Base-by-base conservation (phyloP, 2,888 invertebrate genomes). In the Mylabris sibirica region DNA sequence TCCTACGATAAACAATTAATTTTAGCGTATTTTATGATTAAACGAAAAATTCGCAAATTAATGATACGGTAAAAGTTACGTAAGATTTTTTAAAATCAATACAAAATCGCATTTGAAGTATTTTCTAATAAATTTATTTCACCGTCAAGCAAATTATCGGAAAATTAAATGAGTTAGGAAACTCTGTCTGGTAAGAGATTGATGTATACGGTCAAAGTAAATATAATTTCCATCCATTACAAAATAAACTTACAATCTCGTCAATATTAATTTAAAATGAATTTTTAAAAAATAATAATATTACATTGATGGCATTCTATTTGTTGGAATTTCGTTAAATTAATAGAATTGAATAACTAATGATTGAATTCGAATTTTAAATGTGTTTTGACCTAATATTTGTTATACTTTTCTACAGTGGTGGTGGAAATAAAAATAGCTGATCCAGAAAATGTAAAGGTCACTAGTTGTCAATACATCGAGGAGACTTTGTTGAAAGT, bases 91-190 rank as follows among this genome's bases (percentile, higher is more conserved):
- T 1, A 49, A 20, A 20, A 9, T 49, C 11, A 8, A 20, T 22
- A 3, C 8, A 49, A 11, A 49, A 20, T 11, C 20, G 20, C 20
- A 8, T 49, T 20, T 20, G 11, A 49, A 20, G 11, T 49, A 49
- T 9, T 20, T 20, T 22, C 20, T 11, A 49, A 49, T 49, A 49
- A 22, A 49, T 49, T 49, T 49, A 20, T 22, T 20, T 20, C 9
- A 20, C 49, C 20, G 49, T 20, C 49, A 49, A 49, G 20, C 11
- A 11, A 49, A 11, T 49, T 49, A 49, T 49, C 2, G 49, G 49
- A 49, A 49, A 49, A 49, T 49, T 49, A 49, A 49, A 49, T 22
- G 20, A 49, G 49, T 49, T 22, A 49, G 20, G 49, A 20, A 49
- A 49, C 20, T 49, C 49, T 49, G 20, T 49, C 20, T 20, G 8